phyloP scores from a whole-genome alignment of 2,888 invertebrate species.

The Balanococcus diminutus region DNA sequence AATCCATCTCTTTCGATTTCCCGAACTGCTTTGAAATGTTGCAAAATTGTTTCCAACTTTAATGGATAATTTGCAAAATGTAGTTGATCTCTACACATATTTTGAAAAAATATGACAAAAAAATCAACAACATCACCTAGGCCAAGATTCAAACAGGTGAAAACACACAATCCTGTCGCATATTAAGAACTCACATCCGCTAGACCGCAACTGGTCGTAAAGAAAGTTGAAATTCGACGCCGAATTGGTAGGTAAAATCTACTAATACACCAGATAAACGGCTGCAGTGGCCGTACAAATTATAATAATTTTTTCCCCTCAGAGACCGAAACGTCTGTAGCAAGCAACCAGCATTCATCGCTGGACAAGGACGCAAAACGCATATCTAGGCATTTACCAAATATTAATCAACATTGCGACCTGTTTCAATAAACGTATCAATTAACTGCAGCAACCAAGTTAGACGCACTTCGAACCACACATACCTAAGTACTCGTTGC shows the following conservation, averaged over 20 bases:
- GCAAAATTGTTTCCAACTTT: too few species aligned
- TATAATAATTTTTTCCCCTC: background rate
- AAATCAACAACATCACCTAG: too few species aligned
- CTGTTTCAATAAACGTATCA: background rate
- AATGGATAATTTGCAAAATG: too few species aligned
- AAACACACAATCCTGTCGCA: too few species aligned
- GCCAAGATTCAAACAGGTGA: too few species aligned
- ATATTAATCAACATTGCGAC: background rate
- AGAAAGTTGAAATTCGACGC: slow-evolving; percentile 22
- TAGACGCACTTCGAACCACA: background rate
- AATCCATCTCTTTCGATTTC: too few species aligned
- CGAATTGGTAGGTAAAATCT: too few species aligned
- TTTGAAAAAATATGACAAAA: too few species aligned
- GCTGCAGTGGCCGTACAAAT: background rate
- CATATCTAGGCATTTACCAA: background rate
- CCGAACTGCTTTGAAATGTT: too few species aligned
- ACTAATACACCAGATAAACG: too few species aligned
- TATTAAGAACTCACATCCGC: background rate
- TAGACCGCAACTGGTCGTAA: background rate
- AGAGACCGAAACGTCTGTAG: background rate
- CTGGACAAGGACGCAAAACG: background rate
- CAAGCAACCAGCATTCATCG: background rate
- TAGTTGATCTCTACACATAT: too few species aligned
- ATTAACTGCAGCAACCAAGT: background rate
- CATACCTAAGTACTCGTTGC: too few species aligned